Conservation (phyloP, 1,140 invertebrate genomes). For the Delia radicum region DNA sequence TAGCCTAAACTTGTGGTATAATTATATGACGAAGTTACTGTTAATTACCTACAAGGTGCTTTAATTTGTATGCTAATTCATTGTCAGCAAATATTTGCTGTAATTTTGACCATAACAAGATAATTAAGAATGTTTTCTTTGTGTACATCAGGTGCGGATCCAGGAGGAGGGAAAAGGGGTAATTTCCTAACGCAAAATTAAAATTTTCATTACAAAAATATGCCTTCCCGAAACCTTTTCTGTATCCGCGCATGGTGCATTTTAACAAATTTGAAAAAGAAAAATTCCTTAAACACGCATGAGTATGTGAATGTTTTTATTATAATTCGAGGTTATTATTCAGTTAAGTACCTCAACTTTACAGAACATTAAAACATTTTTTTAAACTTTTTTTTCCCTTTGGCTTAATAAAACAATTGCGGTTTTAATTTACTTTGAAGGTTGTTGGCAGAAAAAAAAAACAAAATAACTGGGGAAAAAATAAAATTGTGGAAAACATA, state of each 20-base stretch:
- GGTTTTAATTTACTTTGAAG: conserved; percentile 16
- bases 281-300: background rate
- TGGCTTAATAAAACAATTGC: background rate
- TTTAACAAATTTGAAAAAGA: background rate
- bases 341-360: background rate
- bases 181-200: no score
- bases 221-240: background rate
- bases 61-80: background rate
- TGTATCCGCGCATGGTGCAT: no score
- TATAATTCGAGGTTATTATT: background rate
- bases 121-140: no score
- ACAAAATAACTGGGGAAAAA: background rate
- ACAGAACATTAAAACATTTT: background rate
- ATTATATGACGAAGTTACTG: background rate
- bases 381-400: background rate
- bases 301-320: background rate
- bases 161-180: no score
- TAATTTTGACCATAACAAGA: background rate
- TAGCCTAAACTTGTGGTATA: background rate
- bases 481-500: background rate
- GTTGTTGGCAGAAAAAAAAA: background rate
- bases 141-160: no score
- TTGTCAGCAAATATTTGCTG: background rate
- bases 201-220: no score
- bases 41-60: background rate